Evolutionary conservation across 37 sponge, comb jelly and placozoan species (phyloP).

Genomic region (Corticium candelabrum): DNA sequence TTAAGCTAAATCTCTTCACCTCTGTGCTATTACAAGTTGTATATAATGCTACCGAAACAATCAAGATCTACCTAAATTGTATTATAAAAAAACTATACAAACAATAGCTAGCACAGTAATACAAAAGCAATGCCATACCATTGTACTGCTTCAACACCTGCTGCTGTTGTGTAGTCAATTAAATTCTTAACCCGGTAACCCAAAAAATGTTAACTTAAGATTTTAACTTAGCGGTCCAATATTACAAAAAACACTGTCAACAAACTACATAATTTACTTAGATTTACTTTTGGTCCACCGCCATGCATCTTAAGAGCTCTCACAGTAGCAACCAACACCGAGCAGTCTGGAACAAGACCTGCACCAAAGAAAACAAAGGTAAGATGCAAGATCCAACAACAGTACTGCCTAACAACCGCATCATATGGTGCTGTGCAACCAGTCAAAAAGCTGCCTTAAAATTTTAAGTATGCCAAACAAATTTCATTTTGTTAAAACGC

Average conservation of each 20-base stretch:
- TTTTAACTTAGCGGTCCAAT: background rate
- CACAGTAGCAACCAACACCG: slow-evolving; percentile 85
- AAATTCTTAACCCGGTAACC: background rate
- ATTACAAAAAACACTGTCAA: background rate
- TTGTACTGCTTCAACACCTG: too few relatives aligned
- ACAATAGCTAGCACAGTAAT: background rate
- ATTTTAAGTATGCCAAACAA: too few relatives aligned
- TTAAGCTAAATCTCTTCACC: too few relatives aligned
- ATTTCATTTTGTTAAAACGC: too few relatives aligned
- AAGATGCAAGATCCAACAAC: background rate
- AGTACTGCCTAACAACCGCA: background rate
- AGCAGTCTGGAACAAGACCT: slow-evolving; percentile 90
- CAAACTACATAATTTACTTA: too few relatives aligned
- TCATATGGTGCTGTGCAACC: too few relatives aligned
- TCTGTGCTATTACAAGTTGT: too few relatives aligned
- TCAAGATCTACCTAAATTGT: too few relatives aligned
- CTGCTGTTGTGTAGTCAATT: background rate
- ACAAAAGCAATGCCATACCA: slow-evolving; percentile 1
- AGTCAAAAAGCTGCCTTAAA: too few relatives aligned
- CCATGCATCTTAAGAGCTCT: slow-evolving; percentile 99
- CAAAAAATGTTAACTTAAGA: background rate
- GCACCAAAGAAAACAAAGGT: background rate
- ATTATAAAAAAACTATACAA: too few relatives aligned
- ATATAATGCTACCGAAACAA: too few relatives aligned
- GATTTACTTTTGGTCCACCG: slow-evolving; percentile 75